Evolutionary conservation across 2,113 vertebrate species (phyloP).

Genomic region (Macroglossus sobrinus): DNA sequence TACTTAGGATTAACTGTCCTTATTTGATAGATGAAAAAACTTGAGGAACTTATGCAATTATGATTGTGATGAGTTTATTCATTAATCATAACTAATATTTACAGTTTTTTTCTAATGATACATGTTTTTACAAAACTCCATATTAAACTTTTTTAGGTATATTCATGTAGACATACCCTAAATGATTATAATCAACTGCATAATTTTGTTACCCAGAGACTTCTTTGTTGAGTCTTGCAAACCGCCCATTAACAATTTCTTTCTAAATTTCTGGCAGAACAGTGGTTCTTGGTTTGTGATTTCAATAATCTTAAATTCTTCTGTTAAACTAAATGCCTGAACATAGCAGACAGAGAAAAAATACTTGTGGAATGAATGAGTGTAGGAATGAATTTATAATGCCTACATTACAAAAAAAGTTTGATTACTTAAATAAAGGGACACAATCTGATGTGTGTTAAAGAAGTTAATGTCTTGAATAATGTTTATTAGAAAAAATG

Average conservation of each 20-base stretch:
- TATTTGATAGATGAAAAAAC: background rate
- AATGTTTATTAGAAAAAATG: conserved; percentile 63
- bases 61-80: background rate
- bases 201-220: background rate
- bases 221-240: background rate
- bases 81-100: background rate
- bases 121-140: background rate
- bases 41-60: background rate
- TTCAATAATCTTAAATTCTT: background rate
- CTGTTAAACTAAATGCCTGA: background rate
- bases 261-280: background rate
- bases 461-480: conserved; percentile 36
- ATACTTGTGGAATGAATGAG: background rate
- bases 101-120: background rate
- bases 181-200: background rate
- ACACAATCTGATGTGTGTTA: conserved; percentile 52
- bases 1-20: background rate
- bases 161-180: background rate
- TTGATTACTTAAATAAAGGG: conserved; percentile 19
- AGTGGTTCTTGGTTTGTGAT: background rate
- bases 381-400: background rate
- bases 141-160: background rate
- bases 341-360: background rate
- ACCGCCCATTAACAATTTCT: background rate
- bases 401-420: background rate